phyloP scores from a whole-genome alignment of 2,797 vertebrate species.

The Lacerta bilineata region DNA sequence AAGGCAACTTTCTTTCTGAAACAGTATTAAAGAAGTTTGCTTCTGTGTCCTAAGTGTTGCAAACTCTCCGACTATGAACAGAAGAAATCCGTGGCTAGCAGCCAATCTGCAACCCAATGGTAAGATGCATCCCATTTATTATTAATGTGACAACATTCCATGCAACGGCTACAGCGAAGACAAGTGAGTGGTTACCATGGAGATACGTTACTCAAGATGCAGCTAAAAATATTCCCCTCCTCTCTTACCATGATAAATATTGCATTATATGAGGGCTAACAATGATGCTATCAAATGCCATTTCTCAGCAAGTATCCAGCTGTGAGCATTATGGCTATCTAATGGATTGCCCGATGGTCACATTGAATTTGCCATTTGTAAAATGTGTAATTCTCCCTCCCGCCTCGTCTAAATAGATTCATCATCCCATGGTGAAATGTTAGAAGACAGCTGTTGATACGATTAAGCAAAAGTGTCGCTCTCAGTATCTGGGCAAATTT shows the following conservation, averaged over 20 bases:
- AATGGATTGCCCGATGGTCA: conserved; percentile 57
- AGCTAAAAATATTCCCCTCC: conserved; percentile 78
- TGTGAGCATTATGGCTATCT: conserved; percentile 64
- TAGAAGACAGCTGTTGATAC: conserved; percentile 60
- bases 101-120: conserved; percentile 74
- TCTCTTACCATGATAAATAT: conserved; percentile 78
- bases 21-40: conserved; percentile 69
- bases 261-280: conserved; percentile 74
- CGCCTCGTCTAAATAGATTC: conserved; percentile 33
- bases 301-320: conserved; percentile 65
- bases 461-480: conserved; percentile 58
- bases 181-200: conserved; percentile 79
- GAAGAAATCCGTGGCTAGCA: conserved; percentile 70
- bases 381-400: background rate
- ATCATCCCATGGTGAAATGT: conserved; percentile 36
- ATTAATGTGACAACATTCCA: conserved; percentile 79
- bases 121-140: conserved; percentile 78
- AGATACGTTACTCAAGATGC: conserved; percentile 78
- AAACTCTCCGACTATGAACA: conserved; percentile 66
- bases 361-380: conserved; percentile 29
- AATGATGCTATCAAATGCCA: conserved; percentile 76
- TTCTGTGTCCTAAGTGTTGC: conserved; percentile 54
- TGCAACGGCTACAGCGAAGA: conserved; percentile 73
- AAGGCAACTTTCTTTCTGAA: conserved; percentile 67
- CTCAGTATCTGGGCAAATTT: conserved; percentile 22